A percentile compares a stretch with the other conserved stretches of the same genome.
Conservation (phyloP, 2,113 vertebrate species). For the Myiozetetes cayanensis region DNA sequence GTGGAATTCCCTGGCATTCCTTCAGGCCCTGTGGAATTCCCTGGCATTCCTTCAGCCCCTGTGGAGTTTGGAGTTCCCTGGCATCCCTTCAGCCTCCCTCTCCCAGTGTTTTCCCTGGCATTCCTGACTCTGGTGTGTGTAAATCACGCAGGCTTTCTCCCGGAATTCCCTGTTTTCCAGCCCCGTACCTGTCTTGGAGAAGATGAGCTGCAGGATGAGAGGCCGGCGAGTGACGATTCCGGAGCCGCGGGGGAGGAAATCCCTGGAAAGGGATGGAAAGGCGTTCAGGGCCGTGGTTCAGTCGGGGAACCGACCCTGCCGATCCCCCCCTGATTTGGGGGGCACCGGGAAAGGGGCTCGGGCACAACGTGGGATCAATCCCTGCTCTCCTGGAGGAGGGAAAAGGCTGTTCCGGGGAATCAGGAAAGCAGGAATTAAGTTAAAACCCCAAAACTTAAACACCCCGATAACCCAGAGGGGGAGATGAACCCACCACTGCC, state of each 20-base stretch:
- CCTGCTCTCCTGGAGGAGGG: not conserved
- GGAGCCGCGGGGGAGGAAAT: slow-evolving; percentile 95
- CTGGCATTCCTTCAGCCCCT: not conserved
- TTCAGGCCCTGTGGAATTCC: too few relatives aligned
- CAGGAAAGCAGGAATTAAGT: not conserved
- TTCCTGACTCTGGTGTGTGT: not conserved
- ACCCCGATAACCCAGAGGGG: not conserved
- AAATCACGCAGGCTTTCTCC: not conserved
- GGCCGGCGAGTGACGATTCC: slow-evolving; percentile 95
- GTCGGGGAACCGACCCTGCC: fast-evolving
- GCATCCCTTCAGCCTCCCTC: not conserved
- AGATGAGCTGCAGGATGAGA: slow-evolving; percentile 95
- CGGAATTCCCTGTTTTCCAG: fast-evolving
- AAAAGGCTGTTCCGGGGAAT: not conserved
- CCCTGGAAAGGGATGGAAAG: slow-evolving; percentile 71
- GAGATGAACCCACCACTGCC: not conserved
- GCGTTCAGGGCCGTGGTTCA: fast-evolving
- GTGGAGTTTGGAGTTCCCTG: too few relatives aligned
- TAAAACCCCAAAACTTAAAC: not conserved
- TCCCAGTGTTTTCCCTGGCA: not conserved
- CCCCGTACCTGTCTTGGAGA: slow-evolving; percentile 90
- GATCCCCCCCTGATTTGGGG: fast-evolving
- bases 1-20: too few relatives aligned
- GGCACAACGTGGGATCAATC: not conserved
- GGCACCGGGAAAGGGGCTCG: not conserved